A percentile compares a stretch with the other conserved stretches of the same genome.
phyloP scores from a whole-genome alignment of 2,888 invertebrate species.

The Temnothorax ravouxi region DNA sequence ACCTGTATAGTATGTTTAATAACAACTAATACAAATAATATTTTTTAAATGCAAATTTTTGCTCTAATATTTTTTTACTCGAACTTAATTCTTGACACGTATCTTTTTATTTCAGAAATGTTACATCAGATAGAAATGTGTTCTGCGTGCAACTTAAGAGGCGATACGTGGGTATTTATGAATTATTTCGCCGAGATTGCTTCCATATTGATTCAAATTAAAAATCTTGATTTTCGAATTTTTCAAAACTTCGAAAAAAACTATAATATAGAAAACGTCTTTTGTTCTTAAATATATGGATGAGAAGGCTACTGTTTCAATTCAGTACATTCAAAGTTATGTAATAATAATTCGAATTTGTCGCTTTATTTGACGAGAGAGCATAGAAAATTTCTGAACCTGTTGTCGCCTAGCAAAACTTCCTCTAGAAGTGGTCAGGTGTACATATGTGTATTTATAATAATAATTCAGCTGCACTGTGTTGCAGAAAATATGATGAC shows the following conservation, averaged over 20 bases:
- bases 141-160: slow-evolving; percentile 12
- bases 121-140: neutral
- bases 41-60: slow-evolving; percentile 16
- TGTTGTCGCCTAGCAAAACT: neutral
- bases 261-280: slow-evolving; percentile 13
- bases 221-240: neutral
- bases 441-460: slow-evolving; percentile 75
- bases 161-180: slow-evolving; percentile 14
- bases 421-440: slow-evolving; percentile 53
- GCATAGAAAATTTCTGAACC: neutral
- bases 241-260: neutral
- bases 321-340: slow-evolving; percentile 8
- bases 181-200: slow-evolving; percentile 5
- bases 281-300: neutral
- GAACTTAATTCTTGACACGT: slow-evolving; percentile 15
- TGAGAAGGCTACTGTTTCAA: slow-evolving; percentile 35
- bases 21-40: neutral
- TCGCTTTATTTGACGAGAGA: neutral
- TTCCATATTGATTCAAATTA: slow-evolving; percentile 9
- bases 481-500: slow-evolving; percentile 50
- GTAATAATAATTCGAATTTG: neutral
- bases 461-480: slow-evolving; percentile 50
- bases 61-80: neutral
- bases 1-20: neutral
- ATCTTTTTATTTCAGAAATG: slow-evolving; percentile 53